Conservation (phyloP, 2,888 invertebrate genomes). For the Bimastos eiseni region DNA sequence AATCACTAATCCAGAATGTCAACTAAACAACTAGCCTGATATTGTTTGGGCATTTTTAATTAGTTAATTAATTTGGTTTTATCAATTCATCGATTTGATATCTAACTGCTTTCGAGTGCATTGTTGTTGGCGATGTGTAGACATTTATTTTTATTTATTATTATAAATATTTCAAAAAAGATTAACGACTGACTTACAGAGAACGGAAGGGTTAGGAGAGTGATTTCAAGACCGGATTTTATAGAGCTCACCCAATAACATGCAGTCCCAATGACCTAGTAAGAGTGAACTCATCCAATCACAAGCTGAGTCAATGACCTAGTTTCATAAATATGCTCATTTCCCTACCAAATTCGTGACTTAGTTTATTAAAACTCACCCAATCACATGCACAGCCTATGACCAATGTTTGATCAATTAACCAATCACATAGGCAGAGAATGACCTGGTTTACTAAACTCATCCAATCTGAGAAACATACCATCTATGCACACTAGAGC, state of each 20-base stretch:
- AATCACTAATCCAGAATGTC: background rate
- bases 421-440: background rate
- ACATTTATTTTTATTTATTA: background rate
- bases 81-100: background rate
- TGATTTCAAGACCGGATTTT: background rate
- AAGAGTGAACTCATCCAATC: background rate
- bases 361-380: background rate
- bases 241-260: background rate
- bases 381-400: constrained; percentile 39
- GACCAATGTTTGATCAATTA: background rate
- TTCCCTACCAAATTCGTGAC: background rate
- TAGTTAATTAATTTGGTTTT: background rate
- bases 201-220: background rate
- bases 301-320: background rate
- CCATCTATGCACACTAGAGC: constrained; percentile 53
- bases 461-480: constrained; percentile 33
- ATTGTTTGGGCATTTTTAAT: background rate
- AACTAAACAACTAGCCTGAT: no score
- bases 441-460: background rate
- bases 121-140: background rate
- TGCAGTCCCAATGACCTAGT: background rate
- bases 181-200: background rate
- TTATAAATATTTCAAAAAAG: background rate
- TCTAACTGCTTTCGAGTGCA: background rate
- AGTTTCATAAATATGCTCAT: background rate